A percentile compares a stretch with the other conserved stretches of the same genome.
phyloP scores from a whole-genome alignment of 2,113 vertebrate genomes.

The Arenaria interpres region DNA sequence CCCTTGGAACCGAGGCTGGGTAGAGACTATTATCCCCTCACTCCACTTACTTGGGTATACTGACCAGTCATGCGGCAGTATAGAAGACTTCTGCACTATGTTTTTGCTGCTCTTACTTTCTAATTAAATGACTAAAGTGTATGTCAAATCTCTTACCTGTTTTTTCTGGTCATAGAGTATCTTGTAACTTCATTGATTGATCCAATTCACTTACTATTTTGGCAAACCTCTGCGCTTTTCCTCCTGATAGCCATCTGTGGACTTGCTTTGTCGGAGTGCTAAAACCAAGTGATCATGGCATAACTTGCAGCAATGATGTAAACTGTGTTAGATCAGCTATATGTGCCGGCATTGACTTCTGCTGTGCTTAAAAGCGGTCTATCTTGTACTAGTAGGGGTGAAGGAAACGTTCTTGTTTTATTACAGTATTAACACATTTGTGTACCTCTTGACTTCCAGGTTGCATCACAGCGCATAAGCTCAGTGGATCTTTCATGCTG shows the following conservation, averaged over 20 bases:
- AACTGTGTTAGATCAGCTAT: neutral
- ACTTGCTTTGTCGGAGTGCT: too few relatives aligned
- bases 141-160: neutral
- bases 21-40: neutral
- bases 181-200: neutral
- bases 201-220: neutral
- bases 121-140: too few relatives aligned
- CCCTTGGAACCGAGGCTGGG: neutral
- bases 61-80: neutral
- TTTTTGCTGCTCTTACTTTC: neutral
- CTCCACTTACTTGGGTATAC: neutral
- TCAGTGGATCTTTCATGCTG: conserved; percentile 98
- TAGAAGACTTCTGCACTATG: neutral
- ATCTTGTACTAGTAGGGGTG: neutral
- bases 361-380: neutral
- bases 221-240: neutral
- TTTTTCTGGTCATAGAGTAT: neutral
- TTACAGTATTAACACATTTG: neutral
- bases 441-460: conserved; percentile 72
- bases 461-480: conserved; percentile 96
- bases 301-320: neutral
- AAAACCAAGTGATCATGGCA: too few relatives aligned
- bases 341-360: neutral
- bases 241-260: neutral
- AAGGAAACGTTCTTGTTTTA: neutral